phyloP scores from a whole-genome alignment of 2,113 vertebrate genomes.

The Crotalus tigris region DNA sequence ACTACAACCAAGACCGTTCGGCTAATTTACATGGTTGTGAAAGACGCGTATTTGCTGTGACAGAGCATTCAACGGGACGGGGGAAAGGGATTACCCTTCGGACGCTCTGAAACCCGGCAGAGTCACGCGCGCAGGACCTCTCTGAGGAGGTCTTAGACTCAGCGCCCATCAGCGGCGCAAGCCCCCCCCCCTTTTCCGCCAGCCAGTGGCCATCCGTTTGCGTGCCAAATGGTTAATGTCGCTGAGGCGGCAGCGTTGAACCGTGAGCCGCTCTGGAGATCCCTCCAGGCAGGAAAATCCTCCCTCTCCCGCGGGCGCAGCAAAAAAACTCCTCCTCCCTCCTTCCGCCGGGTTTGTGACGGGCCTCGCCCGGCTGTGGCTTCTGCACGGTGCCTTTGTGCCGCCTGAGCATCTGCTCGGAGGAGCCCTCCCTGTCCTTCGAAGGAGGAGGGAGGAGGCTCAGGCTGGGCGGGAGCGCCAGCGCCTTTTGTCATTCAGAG shows the following conservation, averaged over 20 bases:
- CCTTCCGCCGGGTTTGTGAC: not conserved
- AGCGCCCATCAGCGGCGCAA: not conserved
- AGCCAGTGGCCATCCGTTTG: not conserved
- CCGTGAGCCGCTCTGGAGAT: not conserved
- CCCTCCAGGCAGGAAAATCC: not conserved
- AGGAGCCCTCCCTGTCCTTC: not conserved
- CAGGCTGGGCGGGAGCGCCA: not conserved
- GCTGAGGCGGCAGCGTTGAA: not conserved
- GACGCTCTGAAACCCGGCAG: not conserved
- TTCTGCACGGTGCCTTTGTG: slow-evolving; percentile 15
- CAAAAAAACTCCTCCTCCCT: slow-evolving; percentile 9
- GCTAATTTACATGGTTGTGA: not conserved
- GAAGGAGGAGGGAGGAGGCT: slow-evolving; percentile 1
- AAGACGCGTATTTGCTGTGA: not conserved
- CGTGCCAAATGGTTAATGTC: not conserved
- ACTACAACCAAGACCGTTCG: not conserved
- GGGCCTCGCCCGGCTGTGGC: not conserved
- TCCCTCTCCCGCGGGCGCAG: not conserved
- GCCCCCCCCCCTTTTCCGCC: not conserved
- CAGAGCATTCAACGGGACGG: not conserved
- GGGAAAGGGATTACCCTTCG: not conserved
- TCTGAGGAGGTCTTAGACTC: not conserved
- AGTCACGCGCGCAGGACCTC: not conserved
- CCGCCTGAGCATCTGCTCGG: slow-evolving; percentile 19
- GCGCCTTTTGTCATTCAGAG: slow-evolving; percentile 4